These are phyloP conservation scores for Sebastes miniatus DNA, from an alignment of 2,797 vertebrate species.

Conservation along the genomic window DNA sequence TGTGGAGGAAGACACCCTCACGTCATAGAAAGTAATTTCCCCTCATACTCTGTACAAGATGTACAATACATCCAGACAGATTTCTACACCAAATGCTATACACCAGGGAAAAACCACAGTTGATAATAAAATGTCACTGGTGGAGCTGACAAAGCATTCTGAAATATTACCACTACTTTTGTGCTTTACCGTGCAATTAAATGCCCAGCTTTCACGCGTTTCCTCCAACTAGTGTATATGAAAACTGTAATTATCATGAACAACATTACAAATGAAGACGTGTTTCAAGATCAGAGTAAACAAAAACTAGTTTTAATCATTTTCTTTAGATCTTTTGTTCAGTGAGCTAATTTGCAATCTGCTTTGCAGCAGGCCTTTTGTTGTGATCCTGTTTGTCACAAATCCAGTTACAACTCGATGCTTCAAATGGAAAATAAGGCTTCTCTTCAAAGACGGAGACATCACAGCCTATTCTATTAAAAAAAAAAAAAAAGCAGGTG, in stretches of 20 bases:
- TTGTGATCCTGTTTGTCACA: conserved; percentile 50
- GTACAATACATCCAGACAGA: background rate
- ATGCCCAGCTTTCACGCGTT: background rate
- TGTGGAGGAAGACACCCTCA: conserved; percentile 40
- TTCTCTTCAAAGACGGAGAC: conserved; percentile 61
- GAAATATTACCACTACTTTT: background rate
- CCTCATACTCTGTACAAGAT: background rate
- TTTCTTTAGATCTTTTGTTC: conserved; percentile 43
- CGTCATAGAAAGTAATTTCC: conserved; percentile 41
- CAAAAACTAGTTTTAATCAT: conserved; percentile 31
- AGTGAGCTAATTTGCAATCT: conserved; percentile 36
- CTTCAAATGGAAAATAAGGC: conserved; percentile 45
- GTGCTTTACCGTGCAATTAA: background rate
- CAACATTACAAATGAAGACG: conserved; percentile 15
- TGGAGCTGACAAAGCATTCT: background rate
- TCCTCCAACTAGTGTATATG: background rate
- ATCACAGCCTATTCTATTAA: conserved; percentile 53
- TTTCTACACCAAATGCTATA: background rate
- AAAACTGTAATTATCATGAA: conserved; percentile 5
- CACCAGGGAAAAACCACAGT: background rate
- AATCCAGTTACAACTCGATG: conserved; percentile 35
- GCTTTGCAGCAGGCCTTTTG: conserved; percentile 41
- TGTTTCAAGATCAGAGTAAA: conserved; percentile 50
- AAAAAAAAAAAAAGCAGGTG: conserved; percentile 52
- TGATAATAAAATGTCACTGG: background rate